Evolutionary conservation across 1,140 invertebrate genomes (phyloP), one percentile per base, ranked within the genome.

Genomic region (Aphaenogaster floridana): DNA sequence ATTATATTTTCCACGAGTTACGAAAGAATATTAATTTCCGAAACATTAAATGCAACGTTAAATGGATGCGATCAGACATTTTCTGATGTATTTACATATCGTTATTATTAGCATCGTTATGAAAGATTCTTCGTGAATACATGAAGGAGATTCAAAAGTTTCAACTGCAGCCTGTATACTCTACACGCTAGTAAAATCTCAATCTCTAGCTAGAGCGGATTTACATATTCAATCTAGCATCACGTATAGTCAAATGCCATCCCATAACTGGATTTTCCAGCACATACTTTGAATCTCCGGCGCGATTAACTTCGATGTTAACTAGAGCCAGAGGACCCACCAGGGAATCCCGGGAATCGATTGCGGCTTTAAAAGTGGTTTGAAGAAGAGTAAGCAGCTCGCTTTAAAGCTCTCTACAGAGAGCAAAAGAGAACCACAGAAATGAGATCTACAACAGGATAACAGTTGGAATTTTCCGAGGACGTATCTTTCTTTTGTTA

Each of bases 251-350:
- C 39, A 83, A 83, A 76, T 48, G 48, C 15, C 13, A n/a, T 28
- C 6, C 39, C 69, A 68, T 68, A 87, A 87, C 50, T 87, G 34
- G 39, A 61, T 21, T 83, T 72, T 71, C 42, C 39, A 39, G 86
- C 39, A 83, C 59, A 66, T 61, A 80, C 77, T 88, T 74, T 84
- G 69, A 89, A 88, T 89, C 64, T 89, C 78, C 63, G 71, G 28
- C 42, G 52, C 72, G 71, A 89, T 88, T 88, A 89, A 84, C 52
- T 66, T 42, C 39, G 48, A 59, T 84, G 86, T 83, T 88, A 88
- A 88, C 68, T 66, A 69, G 77, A 57, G 61, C 13, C 34, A 21
- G 15, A 11, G n/a, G 69, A 69, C 48, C 13, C 45, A 57, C 50
- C 28, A 63, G 71, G 76, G 64, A 36, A 88, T 86, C 72, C 59